Evolutionary conservation across 2,113 vertebrate species (phyloP), one percentile per base, ranked within the genome.

Genomic region (Nycticorax nycticorax): DNA sequence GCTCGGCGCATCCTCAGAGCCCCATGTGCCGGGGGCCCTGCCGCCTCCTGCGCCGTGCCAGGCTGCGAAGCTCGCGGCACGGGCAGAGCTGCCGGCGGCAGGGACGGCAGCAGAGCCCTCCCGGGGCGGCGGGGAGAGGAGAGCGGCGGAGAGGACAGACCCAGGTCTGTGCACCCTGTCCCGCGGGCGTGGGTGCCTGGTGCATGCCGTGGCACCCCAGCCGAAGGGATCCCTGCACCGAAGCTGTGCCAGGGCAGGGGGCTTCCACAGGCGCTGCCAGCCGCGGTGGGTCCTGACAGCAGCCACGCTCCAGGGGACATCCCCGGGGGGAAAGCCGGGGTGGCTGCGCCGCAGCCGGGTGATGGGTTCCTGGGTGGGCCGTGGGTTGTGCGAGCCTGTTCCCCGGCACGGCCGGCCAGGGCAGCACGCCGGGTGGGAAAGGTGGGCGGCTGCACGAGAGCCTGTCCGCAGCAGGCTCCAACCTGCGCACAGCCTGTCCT

Each of bases 261-360:
- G 4, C 48, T 35, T 52, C 71, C 80, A 6, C 2, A 18, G 79
- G 74, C 0, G 2, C 37, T 45, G 45, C 39, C 3, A 3, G 59
- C 45, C 12, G 8, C 1, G 9, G 52, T n/a, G 67, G 10, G 39
- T 73, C 30, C 53, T 53, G 0, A 1, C 59, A 37, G 90, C 8
- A 59, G 37, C 83, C 84, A 20, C 4, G 0, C 39, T 85, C n/a
- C 79, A 78, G 84, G 90, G 78, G 87, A 75, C 83, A 30, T 55
- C 12, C 27, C 4, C 47, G 1, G 2, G 56, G n/a, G n/a, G 23
- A 20, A 47, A 53, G 53, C 50, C 0, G 1, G n/a, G 67, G 5
- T 0, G 24, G 68, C 39, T 10, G 50, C 59, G 20, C 15, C 1
- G 2, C 0, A 1, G 14, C 3, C 0, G 0, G 81, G 77, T 0